A percentile compares a stretch with the other conserved stretches of the same genome.
These are phyloP conservation scores for Ramphastos sulfuratus DNA, from an alignment of 2,113 vertebrate species.

Conservation along the genomic window DNA sequence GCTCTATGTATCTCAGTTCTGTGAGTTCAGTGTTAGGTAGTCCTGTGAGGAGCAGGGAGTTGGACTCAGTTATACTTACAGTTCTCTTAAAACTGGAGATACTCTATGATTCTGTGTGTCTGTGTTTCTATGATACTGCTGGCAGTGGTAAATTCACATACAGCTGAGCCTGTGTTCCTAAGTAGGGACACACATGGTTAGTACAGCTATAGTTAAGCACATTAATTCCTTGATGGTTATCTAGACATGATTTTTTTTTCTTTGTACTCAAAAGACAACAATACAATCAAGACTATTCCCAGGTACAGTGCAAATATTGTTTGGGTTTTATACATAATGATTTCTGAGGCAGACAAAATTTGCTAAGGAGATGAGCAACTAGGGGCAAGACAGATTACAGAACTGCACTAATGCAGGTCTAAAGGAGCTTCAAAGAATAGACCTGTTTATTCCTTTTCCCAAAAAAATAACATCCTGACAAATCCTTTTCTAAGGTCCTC, in stretches of 20 bases:
- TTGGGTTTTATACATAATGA: background rate
- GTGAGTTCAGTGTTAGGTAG: background rate
- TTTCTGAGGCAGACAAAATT: background rate
- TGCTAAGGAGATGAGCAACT: background rate
- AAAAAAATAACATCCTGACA: background rate
- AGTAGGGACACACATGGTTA: background rate
- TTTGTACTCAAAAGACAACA: background rate
- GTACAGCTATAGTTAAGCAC: background rate
- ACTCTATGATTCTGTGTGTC: background rate
- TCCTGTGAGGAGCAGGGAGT: background rate
- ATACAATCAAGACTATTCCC: background rate
- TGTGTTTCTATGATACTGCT: background rate
- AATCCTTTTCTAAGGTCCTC: background rate
- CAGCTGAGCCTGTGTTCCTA: background rate
- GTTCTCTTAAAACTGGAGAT: background rate
- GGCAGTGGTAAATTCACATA: background rate
- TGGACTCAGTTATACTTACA: background rate
- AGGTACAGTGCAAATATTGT: background rate
- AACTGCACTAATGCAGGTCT: background rate
- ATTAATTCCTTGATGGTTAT: background rate
- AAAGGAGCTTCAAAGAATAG: background rate
- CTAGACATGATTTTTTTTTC: background rate
- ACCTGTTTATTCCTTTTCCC: background rate
- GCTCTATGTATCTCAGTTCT: background rate
- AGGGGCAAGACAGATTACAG: background rate